phyloP scores from a whole-genome alignment of 2,797 vertebrate genomes.

The Epinephelus awoara region DNA sequence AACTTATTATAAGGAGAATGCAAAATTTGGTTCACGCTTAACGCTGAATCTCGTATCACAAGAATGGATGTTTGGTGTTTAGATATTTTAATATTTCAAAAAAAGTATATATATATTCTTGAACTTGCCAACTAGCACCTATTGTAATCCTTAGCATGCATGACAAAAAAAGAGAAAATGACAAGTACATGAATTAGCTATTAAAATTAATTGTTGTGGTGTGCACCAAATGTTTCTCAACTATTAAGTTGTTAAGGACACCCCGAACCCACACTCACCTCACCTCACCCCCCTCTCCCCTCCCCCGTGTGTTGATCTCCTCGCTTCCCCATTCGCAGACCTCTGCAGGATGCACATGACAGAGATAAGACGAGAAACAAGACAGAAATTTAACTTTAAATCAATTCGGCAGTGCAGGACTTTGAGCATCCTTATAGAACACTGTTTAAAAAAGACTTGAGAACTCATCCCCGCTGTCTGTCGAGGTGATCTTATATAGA shows the following conservation, averaged over 20 bases:
- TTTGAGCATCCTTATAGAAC: constrained; percentile 93
- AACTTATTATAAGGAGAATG: constrained; percentile 94
- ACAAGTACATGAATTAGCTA: constrained; percentile 90
- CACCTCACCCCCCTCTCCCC: constrained; percentile 35
- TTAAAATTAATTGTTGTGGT: constrained; percentile 96
- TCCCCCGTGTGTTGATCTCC: constrained; percentile 83
- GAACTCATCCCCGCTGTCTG: constrained; percentile 90
- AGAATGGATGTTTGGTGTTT: constrained; percentile 99
- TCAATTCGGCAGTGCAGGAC: constrained; percentile 91
- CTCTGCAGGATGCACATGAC: constrained; percentile 94
- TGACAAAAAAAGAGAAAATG: constrained; percentile 88
- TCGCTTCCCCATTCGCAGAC: constrained; percentile 96
- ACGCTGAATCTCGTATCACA: constrained; percentile 98
- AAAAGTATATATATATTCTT: constrained; percentile 85
- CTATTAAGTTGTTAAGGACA: constrained; percentile 87
- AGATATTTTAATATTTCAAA: constrained; percentile 96
- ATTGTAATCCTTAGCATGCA: constrained; percentile 99
- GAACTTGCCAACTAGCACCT: constrained; percentile 96
- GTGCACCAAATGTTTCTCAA: constrained; percentile 99
- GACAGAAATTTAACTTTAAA: constrained; percentile 78
- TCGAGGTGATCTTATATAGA: constrained; percentile 81
- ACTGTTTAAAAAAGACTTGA: constrained; percentile 97
- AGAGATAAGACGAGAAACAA: constrained; percentile 75
- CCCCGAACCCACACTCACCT: constrained; percentile 69
- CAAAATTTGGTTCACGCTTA: constrained; percentile 96